phyloP scores from a whole-genome alignment of 1,140 invertebrate genomes.

The Papilio glaucus region DNA sequence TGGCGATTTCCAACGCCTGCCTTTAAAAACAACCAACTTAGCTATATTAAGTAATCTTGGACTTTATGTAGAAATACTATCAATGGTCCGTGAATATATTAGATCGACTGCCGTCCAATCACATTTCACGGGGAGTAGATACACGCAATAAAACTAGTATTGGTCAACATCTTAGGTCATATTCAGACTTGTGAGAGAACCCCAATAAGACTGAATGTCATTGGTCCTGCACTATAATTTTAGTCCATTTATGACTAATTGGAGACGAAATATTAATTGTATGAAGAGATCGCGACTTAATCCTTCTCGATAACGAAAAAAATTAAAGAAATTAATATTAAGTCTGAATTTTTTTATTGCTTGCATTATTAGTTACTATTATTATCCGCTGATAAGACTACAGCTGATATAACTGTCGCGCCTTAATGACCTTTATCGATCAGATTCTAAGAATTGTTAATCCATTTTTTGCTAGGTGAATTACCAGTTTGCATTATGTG shows the following conservation, averaged over 20 bases:
- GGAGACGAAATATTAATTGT: no score
- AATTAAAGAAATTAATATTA: not conserved
- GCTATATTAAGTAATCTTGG: constrained; percentile 16
- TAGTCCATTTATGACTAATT: no score
- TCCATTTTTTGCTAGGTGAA: constrained; percentile 34
- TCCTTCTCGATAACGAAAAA: not conserved
- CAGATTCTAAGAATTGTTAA: constrained; percentile 24
- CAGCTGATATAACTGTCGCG: constrained; percentile 4
- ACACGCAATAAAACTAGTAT: constrained; percentile 1
- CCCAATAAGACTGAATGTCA: not conserved
- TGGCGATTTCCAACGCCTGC: constrained; percentile 5
- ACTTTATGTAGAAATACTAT: constrained; percentile 19
- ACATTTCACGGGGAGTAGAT: constrained; percentile 8
- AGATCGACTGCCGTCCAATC: not conserved
- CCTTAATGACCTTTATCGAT: constrained; percentile 29
- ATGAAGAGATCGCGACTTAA: not conserved
- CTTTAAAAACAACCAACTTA: not conserved
- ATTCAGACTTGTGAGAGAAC: not conserved
- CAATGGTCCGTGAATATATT: constrained; percentile 20
- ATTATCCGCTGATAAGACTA: constrained; percentile 22
- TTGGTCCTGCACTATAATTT: not conserved
- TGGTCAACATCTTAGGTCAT: not conserved
- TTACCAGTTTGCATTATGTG: constrained; percentile 17
- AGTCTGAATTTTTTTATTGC: not conserved
- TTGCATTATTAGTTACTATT: constrained; percentile 22